These are phyloP conservation scores for Origma solitaria DNA, from an alignment of 2,113 vertebrate species.

Conservation along the genomic window DNA sequence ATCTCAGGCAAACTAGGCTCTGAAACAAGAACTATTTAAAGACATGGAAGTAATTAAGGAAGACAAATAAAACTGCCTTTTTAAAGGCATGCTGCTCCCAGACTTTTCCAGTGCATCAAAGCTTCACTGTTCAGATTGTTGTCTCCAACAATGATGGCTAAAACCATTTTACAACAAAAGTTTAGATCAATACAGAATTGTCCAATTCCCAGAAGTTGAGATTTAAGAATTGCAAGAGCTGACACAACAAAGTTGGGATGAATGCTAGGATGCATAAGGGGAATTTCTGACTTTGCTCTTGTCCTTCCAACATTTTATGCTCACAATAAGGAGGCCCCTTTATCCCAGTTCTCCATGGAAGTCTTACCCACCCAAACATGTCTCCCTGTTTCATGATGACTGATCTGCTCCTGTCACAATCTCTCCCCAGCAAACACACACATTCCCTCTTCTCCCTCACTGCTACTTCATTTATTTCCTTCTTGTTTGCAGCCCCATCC, in stretches of 20 bases:
- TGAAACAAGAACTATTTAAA: not conserved
- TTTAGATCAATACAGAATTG: not conserved
- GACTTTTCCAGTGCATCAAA: not conserved
- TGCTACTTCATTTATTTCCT: not conserved
- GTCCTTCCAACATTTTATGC: not conserved
- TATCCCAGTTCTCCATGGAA: not conserved
- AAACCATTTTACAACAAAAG: not conserved
- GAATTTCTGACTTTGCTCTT: not conserved
- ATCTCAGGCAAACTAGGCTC: not conserved
- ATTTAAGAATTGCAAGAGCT: not conserved
- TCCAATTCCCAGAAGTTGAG: not conserved
- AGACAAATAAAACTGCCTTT: not conserved
- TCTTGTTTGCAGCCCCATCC: not conserved
- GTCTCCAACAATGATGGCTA: not conserved
- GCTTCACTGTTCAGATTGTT: not conserved
- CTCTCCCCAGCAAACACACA: not conserved
- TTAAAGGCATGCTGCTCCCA: not conserved
- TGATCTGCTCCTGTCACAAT: not conserved
- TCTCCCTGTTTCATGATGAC: not conserved
- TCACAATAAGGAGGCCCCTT: not conserved
- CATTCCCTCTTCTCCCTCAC: not conserved
- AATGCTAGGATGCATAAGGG: not conserved
- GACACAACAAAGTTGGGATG: not conserved
- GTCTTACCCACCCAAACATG: not conserved
- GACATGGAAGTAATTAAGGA: not conserved